Base-by-base conservation (phyloP, 2,888 invertebrate genomes). In the Thereva unica region DNA sequence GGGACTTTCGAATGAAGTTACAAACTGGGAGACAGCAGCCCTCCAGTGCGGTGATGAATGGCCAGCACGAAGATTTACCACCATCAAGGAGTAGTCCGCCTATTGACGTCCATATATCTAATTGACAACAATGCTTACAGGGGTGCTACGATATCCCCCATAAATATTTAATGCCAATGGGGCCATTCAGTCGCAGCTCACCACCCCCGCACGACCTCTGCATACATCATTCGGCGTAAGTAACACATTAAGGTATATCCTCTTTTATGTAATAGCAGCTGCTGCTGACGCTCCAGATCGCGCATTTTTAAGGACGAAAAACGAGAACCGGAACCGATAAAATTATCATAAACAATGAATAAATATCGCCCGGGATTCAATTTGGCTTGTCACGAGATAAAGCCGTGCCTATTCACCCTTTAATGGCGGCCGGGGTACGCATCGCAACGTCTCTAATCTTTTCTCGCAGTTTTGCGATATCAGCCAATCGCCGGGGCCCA, bases 281-380 rank as follows among this genome's bases (percentile, higher is more conserved):
- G 42, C 42, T 8, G 42, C 45, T 12, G n/a, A 44, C n/a, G 44
- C 23, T 23, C 23, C 23, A 23, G 23, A 23, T 23, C 23, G 45
- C 45, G 45, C 57, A 23, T 45, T 45, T 44, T 45, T 10, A 50
- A 52, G 49, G 50, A 7, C 54, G 55, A 45, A 1, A 6, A 55
- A 55, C 42, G 55, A 55, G 41, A 41, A 40, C 7, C 10, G 41
- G 4, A 38, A 35, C 37, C 38, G 67, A 70, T 67, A 69, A 70
- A 70, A 70, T 70, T 70, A 70, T 67, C 70, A 70, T 70, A 67
- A 68, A 55, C 63, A 66, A 67, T 7, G 49, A 66, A 69, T 70
- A 69, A 70, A 70, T 70, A 61, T 57, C 38, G 44, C n/a, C 35
- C 42, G 10, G 45, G 54, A 65, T 50, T 40, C 59, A 50, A 50